A percentile compares a stretch with the other conserved stretches of the same genome.
These are phyloP conservation scores for Eupelmus urozonus DNA, from an alignment of 2,888 invertebrate species.

Conservation along the genomic window DNA sequence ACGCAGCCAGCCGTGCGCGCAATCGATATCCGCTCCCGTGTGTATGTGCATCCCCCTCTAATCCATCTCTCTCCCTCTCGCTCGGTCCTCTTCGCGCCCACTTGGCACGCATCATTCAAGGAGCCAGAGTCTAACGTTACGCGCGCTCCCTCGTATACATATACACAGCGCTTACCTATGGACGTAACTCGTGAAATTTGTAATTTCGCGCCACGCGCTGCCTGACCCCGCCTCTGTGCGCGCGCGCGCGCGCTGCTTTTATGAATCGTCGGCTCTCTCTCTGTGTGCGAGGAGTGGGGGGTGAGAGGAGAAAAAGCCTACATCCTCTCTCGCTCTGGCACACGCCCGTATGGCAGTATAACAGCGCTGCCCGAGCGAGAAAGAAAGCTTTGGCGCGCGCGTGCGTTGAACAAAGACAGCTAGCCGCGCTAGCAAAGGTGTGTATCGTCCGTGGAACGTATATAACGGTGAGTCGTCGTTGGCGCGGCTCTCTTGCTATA, in stretches of 20 bases:
- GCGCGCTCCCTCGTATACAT: too few relatives aligned
- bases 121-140: too few relatives aligned
- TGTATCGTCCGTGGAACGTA: background rate
- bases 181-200: conserved; percentile 31
- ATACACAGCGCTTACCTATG: too few relatives aligned
- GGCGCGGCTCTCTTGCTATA: background rate
- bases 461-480: background rate
- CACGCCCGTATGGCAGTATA: background rate
- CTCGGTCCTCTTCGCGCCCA: too few relatives aligned
- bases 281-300: background rate
- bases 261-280: conserved; percentile 23
- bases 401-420: too few relatives aligned
- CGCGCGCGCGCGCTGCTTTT: conserved; percentile 16
- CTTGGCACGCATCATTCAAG: too few relatives aligned
- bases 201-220: conserved; percentile 40
- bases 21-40: conserved; percentile 28
- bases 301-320: background rate
- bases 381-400: background rate
- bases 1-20: too few relatives aligned
- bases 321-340: background rate
- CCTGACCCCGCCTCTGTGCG: background rate
- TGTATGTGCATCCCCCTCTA: conserved; percentile 35
- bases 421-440: too few relatives aligned
- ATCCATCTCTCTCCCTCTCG: background rate
- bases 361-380: background rate